Base-by-base conservation (phyloP, 2,888 invertebrate species). In the Protophormia terraenovae region DNA sequence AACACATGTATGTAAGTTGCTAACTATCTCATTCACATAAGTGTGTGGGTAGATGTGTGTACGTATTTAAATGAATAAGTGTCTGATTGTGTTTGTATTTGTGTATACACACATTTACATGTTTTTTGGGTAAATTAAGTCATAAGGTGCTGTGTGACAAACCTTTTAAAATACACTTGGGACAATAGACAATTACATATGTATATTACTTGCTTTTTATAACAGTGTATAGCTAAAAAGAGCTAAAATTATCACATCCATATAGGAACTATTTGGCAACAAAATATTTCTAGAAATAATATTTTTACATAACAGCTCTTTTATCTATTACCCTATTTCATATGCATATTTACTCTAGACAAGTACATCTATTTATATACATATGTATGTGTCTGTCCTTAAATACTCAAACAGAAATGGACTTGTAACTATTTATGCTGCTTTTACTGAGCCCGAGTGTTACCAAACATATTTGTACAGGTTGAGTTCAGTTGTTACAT, bases 141-240 rank as follows among this genome's bases (percentile, higher is more conserved):
- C 85, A 79, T 71, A 64, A 75, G 78, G 82, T 82, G 58, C 24
- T 75, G 47, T 78, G 50, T 45, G 77, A 81, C 77, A 81, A 81
- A 85, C 84, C 82, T 85, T 82, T 80, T 78, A 71, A 82, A 82
- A 64, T 64, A 71, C 78, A 75, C 81, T 73, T 73, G 60, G 75
- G 75, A 82, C 78, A 78, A 82, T 77, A 78, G 84, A 82, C 82
- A 85, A 85, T 82, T 82, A 82, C 75, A 85, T 60, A 75, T 75
- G 78, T 75, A 78, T 81, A 81, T 67, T 60, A 50, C 5, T 58
- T 4, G 4, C n/a, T n/a, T 45, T 58, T 8, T 10, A 1, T 7
- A 19, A 79, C 14, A 80, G 72, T 62, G 72, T 64, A 10, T 14
- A 4, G 19, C n/a, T 22, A n/a, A n/a, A n/a, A n/a, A n/a, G n/a